Conservation (phyloP, 1,140 invertebrate species). For the Conus betulinus region DNA sequence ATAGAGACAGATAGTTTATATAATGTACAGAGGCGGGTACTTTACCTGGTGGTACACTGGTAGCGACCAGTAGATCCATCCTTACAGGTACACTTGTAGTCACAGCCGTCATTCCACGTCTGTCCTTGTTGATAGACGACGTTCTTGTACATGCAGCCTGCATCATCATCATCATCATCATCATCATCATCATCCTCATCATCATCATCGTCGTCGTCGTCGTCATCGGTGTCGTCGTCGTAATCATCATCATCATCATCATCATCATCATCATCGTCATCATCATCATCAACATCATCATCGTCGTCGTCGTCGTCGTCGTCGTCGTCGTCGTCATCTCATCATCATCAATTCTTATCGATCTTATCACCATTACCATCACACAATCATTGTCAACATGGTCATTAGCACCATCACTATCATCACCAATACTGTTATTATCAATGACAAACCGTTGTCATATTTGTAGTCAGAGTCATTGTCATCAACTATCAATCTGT, state of each 20-base stretch:
- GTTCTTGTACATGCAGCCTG: slow-evolving; percentile 46
- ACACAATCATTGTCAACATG: not conserved
- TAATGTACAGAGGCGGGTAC: no score
- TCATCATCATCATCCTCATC: slow-evolving; percentile 30
- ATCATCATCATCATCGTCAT: slow-evolving; percentile 4
- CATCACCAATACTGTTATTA: not conserved
- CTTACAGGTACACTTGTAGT: slow-evolving; percentile 48
- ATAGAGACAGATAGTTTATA: not conserved
- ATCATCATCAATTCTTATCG: not conserved
- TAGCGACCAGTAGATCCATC: slow-evolving; percentile 45
- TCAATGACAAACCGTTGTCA: not conserved
- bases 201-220: slow-evolving; percentile 27
- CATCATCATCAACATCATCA: not conserved
- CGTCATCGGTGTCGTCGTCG: not conserved
- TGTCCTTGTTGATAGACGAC: slow-evolving; percentile 40
- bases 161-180: slow-evolving; percentile 27
- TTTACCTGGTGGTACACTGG: slow-evolving; percentile 41
- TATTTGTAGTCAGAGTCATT: no score
- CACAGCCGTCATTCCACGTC: slow-evolving; percentile 50
- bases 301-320: not conserved
- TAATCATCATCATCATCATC: not conserved
- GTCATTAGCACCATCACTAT: not conserved
- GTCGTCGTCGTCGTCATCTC: slow-evolving; percentile 24
- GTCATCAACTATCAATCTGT: no score
- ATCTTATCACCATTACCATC: not conserved